phyloP scores from a whole-genome alignment of 1,140 invertebrate species.

The Drosophila trapezifrons region DNA sequence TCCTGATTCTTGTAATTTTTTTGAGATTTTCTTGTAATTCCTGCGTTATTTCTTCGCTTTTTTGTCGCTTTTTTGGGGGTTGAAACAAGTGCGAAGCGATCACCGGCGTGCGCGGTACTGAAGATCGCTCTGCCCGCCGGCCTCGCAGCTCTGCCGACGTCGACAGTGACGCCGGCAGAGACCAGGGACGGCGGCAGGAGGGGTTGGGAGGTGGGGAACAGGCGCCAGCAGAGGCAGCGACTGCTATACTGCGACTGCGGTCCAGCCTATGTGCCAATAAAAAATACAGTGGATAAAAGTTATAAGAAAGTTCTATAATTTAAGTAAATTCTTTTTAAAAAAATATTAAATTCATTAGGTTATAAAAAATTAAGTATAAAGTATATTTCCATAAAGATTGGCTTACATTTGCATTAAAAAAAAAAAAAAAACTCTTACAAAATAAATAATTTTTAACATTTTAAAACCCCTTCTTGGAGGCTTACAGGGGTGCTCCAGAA shows the following conservation, averaged over 20 bases:
- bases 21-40: slow-evolving; percentile 6
- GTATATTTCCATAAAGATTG: too few relatives aligned
- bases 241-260: neutral
- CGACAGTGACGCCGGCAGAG: slow-evolving; percentile 10
- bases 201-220: neutral
- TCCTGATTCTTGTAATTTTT: slow-evolving; percentile 1
- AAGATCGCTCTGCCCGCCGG: slow-evolving; percentile 58
- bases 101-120: slow-evolving; percentile 77
- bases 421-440: too few relatives aligned
- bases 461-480: neutral
- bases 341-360: too few relatives aligned
- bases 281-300: slow-evolving; percentile 20
- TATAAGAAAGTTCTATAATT: too few relatives aligned
- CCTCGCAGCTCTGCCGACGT: slow-evolving; percentile 17
- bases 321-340: neutral
- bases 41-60: neutral
- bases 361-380: too few relatives aligned
- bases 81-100: slow-evolving; percentile 73
- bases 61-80: slow-evolving; percentile 19
- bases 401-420: too few relatives aligned
- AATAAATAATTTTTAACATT: too few relatives aligned
- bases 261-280: slow-evolving; percentile 27
- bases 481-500: too few relatives aligned
- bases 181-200: neutral
- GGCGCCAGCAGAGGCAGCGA: slow-evolving; percentile 7